These are phyloP conservation scores for Mandrillus leucophaeus DNA, from an alignment of 2,113 vertebrate species.

Conservation along the genomic window DNA sequence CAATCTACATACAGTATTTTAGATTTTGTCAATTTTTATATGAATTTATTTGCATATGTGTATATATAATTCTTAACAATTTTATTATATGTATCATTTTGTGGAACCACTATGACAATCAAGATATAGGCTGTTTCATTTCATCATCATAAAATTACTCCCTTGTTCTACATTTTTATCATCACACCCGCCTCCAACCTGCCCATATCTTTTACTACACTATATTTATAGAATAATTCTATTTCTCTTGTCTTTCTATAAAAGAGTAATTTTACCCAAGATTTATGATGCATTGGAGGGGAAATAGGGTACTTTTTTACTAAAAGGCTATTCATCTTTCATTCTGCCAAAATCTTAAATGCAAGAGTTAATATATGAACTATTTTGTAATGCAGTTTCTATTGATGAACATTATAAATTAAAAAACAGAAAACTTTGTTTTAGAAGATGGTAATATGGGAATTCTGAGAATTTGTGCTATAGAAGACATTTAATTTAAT, in stretches of 20 bases:
- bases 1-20: neutral
- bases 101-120: neutral
- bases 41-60: neutral
- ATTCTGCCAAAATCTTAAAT: neutral
- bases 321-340: neutral
- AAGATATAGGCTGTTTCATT: neutral
- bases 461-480: neutral
- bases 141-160: neutral
- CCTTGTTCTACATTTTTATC: neutral
- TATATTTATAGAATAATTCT: neutral
- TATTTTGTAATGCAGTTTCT: neutral
- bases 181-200: neutral
- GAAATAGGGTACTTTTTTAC: neutral
- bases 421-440: neutral
- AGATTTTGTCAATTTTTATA: neutral
- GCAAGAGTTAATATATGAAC: neutral
- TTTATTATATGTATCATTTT: neutral
- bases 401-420: slow-evolving; percentile 3
- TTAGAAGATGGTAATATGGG: neutral
- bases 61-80: neutral
- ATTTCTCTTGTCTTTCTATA: neutral
- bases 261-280: neutral
- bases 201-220: neutral
- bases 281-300: neutral
- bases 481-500: neutral